Conservation (phyloP, 1,140 invertebrate species). For the Drosophila kanapiae region DNA sequence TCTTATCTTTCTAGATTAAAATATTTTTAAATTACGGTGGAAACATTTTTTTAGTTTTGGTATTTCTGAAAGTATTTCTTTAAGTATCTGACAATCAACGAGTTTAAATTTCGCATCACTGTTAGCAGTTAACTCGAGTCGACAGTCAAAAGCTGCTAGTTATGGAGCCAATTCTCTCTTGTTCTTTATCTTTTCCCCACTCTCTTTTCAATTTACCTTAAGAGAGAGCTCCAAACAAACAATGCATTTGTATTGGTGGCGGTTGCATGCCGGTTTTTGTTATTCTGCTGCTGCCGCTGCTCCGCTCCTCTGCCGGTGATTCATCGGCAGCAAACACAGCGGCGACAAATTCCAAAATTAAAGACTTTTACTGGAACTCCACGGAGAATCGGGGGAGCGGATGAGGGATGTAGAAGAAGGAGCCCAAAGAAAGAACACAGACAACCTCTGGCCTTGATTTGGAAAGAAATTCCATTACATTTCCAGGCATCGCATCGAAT, state of each 20-base stretch:
- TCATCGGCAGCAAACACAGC: constrained; percentile 32
- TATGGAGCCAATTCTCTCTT: neutral
- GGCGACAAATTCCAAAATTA: constrained; percentile 49
- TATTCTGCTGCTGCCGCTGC: constrained; percentile 2
- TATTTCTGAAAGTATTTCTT: neutral
- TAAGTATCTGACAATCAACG: neutral
- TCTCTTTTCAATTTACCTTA: neutral
- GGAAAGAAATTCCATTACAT: constrained; percentile 16
- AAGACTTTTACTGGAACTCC: constrained; percentile 27
- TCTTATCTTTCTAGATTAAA: no score
- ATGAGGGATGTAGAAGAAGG: neutral
- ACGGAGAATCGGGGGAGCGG: neutral
- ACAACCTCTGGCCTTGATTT: constrained; percentile 42
- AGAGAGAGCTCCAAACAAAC: constrained; percentile 22
- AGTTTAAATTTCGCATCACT: neutral
- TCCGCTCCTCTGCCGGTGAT: constrained; percentile 25
- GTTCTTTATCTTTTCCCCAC: neutral
- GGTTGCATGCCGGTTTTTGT: constrained; percentile 57
- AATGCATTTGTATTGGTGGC: constrained; percentile 24
- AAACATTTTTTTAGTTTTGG: no score
- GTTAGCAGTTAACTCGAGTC: neutral
- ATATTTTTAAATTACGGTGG: no score
- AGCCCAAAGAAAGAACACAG: constrained; percentile 16
- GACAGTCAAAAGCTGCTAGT: constrained; percentile 9
- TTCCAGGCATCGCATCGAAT: neutral